A percentile compares a stretch with the other conserved stretches of the same genome.
phyloP scores from a whole-genome alignment of 2,888 invertebrate species.

The Selenia dentaria region DNA sequence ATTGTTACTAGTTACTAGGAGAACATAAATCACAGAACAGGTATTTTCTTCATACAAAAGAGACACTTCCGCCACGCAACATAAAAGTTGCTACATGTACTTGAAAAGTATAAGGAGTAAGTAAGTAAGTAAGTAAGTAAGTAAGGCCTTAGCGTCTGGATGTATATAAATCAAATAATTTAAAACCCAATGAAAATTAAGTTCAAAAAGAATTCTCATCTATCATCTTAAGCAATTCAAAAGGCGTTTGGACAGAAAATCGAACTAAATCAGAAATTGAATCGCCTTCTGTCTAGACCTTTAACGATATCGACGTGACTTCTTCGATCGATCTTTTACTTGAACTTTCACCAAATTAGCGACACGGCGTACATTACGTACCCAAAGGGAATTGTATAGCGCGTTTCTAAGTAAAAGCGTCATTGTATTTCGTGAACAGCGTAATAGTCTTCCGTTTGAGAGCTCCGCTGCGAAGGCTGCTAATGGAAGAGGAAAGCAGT shows the following conservation, averaged over 20 bases:
- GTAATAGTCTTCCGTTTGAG: constrained; percentile 21
- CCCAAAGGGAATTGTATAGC: background rate
- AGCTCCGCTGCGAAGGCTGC: constrained; percentile 46
- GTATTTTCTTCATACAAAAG: no score
- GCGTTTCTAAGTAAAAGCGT: constrained; percentile 15
- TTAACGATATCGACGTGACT: constrained; percentile 51
- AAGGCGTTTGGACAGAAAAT: constrained; percentile 30
- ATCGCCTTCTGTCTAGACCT: constrained; percentile 60
- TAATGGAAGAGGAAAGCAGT: constrained; percentile 69
- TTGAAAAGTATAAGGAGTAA: no score
- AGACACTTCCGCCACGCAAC: no score
- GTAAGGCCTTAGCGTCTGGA: no score
- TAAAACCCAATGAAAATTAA: constrained; percentile 12
- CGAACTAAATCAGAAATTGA: constrained; percentile 55
- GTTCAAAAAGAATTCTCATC: constrained; percentile 29
- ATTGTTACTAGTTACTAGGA: no score
- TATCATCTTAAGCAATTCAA: constrained; percentile 21
- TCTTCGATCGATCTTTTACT: constrained; percentile 31
- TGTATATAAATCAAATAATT: constrained; percentile 7
- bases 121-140: no score
- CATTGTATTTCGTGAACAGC: constrained; percentile 32
- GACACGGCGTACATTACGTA: constrained; percentile 35
- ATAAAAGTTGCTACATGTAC: no score
- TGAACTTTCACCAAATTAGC: constrained; percentile 6
- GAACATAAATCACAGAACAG: no score